Evolutionary conservation across 2,113 vertebrate genomes (phyloP).

Genomic region (Antechinus flavipes): DNA sequence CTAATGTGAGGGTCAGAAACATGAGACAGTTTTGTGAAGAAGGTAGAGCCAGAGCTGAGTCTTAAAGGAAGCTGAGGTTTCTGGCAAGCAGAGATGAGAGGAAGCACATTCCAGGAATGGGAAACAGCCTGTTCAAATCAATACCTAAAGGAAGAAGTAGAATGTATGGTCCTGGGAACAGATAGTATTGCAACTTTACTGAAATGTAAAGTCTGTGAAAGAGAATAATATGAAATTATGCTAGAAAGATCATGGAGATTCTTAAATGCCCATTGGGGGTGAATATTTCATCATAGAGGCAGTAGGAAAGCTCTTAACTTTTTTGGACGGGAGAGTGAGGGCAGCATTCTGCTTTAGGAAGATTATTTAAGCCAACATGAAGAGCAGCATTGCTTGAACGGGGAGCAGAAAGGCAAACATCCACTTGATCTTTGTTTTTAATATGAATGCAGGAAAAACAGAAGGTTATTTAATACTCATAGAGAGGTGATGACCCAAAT

Average conservation of each 20-base stretch:
- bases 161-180: not conserved
- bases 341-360: not conserved
- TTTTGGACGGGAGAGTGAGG: not conserved
- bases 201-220: not conserved
- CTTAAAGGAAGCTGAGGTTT: not conserved
- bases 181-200: not conserved
- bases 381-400: not conserved
- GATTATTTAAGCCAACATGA: not conserved
- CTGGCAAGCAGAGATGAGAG: not conserved
- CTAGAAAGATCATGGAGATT: not conserved
- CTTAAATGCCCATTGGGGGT: not conserved
- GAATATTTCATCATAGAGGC: not conserved
- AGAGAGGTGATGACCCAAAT: not conserved
- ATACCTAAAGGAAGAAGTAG: not conserved
- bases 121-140: not conserved
- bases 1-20: not conserved
- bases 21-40: not conserved
- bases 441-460: not conserved
- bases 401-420: not conserved
- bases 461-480: not conserved
- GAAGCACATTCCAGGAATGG: not conserved
- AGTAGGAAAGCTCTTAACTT: not conserved
- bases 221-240: not conserved
- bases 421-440: not conserved
- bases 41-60: not conserved